phyloP scores from a whole-genome alignment of 2,888 invertebrate species.

The Erebia aethiops region DNA sequence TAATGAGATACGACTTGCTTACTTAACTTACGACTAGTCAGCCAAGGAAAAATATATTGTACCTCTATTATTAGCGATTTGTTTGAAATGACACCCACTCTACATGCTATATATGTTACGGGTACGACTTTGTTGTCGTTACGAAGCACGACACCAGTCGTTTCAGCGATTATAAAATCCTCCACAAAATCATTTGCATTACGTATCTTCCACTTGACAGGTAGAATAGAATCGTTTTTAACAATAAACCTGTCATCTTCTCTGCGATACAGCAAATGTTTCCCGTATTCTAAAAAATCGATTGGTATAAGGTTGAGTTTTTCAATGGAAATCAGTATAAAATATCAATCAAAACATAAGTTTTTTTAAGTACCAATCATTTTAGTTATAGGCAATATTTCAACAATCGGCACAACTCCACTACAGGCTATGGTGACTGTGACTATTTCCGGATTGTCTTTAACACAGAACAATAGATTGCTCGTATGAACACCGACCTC shows the following conservation, averaged over 20 bases:
- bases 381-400: slow-evolving; percentile 70
- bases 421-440: slow-evolving; percentile 74
- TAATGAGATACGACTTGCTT: no score
- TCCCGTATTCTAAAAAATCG: slow-evolving; percentile 75
- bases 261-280: slow-evolving; percentile 75
- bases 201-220: slow-evolving; percentile 81
- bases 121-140: slow-evolving; percentile 74
- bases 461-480: slow-evolving; percentile 69
- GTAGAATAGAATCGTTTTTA: slow-evolving; percentile 81
- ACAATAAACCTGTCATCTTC: slow-evolving; percentile 77
- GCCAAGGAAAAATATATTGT: slow-evolving; percentile 38
- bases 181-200: slow-evolving; percentile 66
- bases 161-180: slow-evolving; percentile 73
- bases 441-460: slow-evolving; percentile 84
- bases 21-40: no score
- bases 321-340: background rate
- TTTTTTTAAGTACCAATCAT: slow-evolving; percentile 58
- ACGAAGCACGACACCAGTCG: slow-evolving; percentile 68
- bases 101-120: slow-evolving; percentile 76
- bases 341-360: background rate
- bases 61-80: slow-evolving; percentile 73
- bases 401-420: slow-evolving; percentile 79
- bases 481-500: slow-evolving; percentile 60
- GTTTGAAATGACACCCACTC: slow-evolving; percentile 65
- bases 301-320: background rate